Conservation (phyloP, 2,888 invertebrate species). For the Epinotia nisella region DNA sequence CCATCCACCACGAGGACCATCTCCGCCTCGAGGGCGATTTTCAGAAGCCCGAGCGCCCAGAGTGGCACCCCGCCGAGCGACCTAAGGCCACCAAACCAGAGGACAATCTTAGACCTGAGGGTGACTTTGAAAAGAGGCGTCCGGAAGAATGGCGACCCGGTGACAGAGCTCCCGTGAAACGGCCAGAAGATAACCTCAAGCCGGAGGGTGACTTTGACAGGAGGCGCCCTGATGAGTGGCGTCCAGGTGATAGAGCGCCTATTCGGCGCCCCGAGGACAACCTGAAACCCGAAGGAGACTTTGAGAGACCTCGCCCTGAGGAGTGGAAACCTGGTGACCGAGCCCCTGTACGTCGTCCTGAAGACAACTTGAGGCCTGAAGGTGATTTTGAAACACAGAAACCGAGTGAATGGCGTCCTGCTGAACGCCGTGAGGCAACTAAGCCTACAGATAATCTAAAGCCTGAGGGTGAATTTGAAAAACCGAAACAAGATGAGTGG, state of each 20-base stretch:
- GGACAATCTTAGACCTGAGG: slow-evolving; percentile 70
- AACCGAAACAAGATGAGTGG: slow-evolving; percentile 66
- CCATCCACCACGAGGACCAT: slow-evolving; percentile 88
- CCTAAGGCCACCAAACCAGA: slow-evolving; percentile 80
- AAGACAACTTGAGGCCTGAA: slow-evolving; percentile 80
- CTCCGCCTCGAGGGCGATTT: slow-evolving; percentile 89
- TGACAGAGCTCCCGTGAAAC: too few species aligned
- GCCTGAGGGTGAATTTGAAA: slow-evolving; percentile 82
- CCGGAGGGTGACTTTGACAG: slow-evolving; percentile 75
- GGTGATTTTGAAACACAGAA: slow-evolving; percentile 73
- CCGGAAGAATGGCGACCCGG: too few species aligned
- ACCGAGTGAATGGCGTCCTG: slow-evolving; percentile 63
- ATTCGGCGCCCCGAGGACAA: slow-evolving; percentile 64
- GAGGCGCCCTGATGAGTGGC: slow-evolving; percentile 72
- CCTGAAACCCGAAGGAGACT: slow-evolving; percentile 75
- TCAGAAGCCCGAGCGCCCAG: slow-evolving; percentile 78
- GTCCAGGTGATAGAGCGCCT: slow-evolving; percentile 78
- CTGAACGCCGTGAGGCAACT: slow-evolving; percentile 67
- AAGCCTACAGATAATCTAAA: slow-evolving; percentile 84
- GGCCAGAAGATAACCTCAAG: slow-evolving; percentile 72
- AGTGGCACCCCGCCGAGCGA: slow-evolving; percentile 85
- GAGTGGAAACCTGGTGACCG: slow-evolving; percentile 77
- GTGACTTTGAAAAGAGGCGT: slow-evolving; percentile 65
- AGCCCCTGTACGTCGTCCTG: slow-evolving; percentile 77
- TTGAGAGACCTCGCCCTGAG: slow-evolving; percentile 64